Evolutionary conservation across 2,888 invertebrate species (phyloP).

Genomic region (Chironomus riparius): DNA sequence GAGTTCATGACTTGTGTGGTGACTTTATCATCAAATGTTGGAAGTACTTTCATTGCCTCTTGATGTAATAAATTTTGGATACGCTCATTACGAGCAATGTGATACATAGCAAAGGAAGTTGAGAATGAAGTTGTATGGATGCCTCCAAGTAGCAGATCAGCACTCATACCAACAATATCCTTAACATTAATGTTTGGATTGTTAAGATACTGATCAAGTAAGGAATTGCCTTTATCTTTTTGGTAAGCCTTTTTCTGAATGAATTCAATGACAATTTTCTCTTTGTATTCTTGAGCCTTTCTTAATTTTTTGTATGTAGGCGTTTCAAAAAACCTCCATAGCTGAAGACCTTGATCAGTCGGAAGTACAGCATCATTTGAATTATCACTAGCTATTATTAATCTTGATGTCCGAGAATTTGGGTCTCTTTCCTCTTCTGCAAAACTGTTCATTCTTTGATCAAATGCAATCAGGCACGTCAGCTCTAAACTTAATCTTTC

Average conservation of each 20-base stretch:
- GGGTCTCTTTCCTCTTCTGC: slow-evolving; percentile 48
- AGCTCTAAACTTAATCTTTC: slow-evolving; percentile 70
- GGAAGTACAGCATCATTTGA: slow-evolving; percentile 50
- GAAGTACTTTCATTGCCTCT: slow-evolving; percentile 53
- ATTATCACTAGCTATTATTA: slow-evolving; percentile 62
- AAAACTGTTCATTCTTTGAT: slow-evolving; percentile 60
- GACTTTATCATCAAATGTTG: slow-evolving; percentile 44
- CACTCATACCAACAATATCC: slow-evolving; percentile 74
- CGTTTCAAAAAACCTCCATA: slow-evolving; percentile 63
- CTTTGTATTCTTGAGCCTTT: slow-evolving; percentile 61
- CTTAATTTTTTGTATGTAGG: slow-evolving; percentile 60
- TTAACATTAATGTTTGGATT: slow-evolving; percentile 61
- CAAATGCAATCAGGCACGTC: slow-evolving; percentile 62
- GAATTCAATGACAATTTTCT: slow-evolving; percentile 60
- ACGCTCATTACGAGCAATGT: slow-evolving; percentile 59
- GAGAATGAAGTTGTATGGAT: slow-evolving; percentile 78
- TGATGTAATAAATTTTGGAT: slow-evolving; percentile 58
- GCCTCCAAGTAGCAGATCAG: slow-evolving; percentile 76
- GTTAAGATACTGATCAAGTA: slow-evolving; percentile 60
- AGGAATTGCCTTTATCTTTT: slow-evolving; percentile 42
- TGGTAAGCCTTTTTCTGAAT: slow-evolving; percentile 50
- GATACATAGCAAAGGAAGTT: slow-evolving; percentile 67
- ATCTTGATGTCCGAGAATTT: slow-evolving; percentile 54
- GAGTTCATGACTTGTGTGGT: slow-evolving; percentile 47
- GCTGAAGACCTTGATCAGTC: slow-evolving; percentile 40